A percentile compares a stretch with the other conserved stretches of the same genome.
Evolutionary conservation across 2,888 invertebrate genomes (phyloP).

Genomic region (Sthenelais limicola): DNA sequence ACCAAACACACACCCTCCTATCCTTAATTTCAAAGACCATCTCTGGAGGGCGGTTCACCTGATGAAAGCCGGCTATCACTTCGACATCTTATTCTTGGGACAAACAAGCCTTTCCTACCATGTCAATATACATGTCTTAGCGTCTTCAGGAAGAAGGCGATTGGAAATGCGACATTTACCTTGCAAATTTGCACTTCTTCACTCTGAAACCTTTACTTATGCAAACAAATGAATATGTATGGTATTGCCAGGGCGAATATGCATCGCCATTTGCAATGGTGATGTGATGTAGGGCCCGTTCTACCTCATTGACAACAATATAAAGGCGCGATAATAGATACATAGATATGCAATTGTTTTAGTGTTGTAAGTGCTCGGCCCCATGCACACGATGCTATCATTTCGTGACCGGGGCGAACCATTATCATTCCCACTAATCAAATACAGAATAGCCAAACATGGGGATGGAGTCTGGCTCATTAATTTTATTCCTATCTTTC

Average conservation of each 20-base stretch:
- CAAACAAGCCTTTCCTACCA: neutral
- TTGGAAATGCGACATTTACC: constrained; percentile 19
- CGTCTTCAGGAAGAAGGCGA: neutral
- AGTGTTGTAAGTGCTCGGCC: too few relatives aligned
- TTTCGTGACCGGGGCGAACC: too few relatives aligned
- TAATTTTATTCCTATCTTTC: too few relatives aligned
- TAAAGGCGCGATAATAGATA: constrained; percentile 6
- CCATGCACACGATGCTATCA: too few relatives aligned
- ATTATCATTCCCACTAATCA: too few relatives aligned
- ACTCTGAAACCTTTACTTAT: constrained; percentile 21
- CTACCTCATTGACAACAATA: neutral
- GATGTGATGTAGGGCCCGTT: constrained; percentile 6
- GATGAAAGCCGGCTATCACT: constrained; percentile 12
- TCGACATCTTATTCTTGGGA: neutral
- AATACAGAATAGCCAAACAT: too few relatives aligned
- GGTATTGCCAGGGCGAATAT: neutral
- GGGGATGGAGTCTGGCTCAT: too few relatives aligned
- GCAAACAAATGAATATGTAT: constrained; percentile 25
- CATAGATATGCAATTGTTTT: constrained; percentile 3
- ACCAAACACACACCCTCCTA: too few relatives aligned
- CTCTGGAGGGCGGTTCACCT: neutral
- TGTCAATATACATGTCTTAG: constrained; percentile 5
- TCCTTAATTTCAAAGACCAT: constrained; percentile 30
- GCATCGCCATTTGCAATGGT: constrained; percentile 5
- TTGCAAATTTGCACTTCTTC: constrained; percentile 29